phyloP scores from a whole-genome alignment of 1,140 invertebrate species.

The Luehdorfia chinensis region DNA sequence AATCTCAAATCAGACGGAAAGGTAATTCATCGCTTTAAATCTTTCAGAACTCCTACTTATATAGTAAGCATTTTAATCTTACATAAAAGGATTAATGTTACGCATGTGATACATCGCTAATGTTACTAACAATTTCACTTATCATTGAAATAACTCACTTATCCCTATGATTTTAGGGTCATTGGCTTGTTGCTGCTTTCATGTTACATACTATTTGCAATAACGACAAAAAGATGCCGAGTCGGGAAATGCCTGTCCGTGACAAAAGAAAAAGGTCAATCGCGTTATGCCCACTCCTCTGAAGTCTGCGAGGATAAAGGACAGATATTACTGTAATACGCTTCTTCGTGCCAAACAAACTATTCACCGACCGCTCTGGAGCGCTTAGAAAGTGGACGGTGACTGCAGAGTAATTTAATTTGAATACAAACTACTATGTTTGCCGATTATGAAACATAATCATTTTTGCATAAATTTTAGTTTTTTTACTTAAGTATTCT shows the following conservation, averaged over 20 bases:
- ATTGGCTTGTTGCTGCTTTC: too few species aligned
- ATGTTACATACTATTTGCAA: conserved; percentile 4
- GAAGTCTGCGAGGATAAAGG: conserved; percentile 25
- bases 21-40: too few species aligned
- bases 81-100: too few species aligned
- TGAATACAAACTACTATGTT: conserved; percentile 26
- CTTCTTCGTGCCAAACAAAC: conserved; percentile 20
- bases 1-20: too few species aligned
- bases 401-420: conserved; percentile 9
- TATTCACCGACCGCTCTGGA: conserved; percentile 8
- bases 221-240: conserved; percentile 4
- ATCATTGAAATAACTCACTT: too few species aligned
- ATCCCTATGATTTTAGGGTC: too few species aligned
- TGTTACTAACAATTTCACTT: too few species aligned
- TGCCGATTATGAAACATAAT: neutral
- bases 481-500: conserved; percentile 1
- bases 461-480: conserved; percentile 4
- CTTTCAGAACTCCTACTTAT: too few species aligned
- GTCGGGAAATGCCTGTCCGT: neutral
- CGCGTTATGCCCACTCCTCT: conserved; percentile 25
- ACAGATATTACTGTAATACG: conserved; percentile 31
- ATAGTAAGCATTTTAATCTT: too few species aligned
- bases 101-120: too few species aligned
- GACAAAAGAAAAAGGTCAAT: conserved; percentile 38
- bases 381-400: conserved; percentile 1